A percentile compares a stretch with the other conserved stretches of the same genome.
Conservation (phyloP, 2,113 vertebrate species). For the Ursus arctos region DNA sequence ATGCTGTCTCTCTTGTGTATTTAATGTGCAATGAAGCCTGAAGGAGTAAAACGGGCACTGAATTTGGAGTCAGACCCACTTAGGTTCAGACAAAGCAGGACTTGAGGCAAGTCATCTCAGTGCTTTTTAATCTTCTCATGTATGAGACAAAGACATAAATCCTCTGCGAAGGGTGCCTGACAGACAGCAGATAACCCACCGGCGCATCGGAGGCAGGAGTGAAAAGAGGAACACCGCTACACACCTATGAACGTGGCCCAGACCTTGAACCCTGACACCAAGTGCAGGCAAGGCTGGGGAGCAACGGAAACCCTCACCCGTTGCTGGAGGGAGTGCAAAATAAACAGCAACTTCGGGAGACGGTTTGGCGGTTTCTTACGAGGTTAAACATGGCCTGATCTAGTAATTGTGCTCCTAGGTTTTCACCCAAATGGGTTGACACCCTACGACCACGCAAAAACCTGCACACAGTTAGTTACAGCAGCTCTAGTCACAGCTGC, state of each 20-base stretch:
- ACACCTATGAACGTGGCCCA: neutral
- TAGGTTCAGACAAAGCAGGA: neutral
- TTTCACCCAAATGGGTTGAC: neutral
- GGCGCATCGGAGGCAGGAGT: neutral
- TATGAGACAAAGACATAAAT: neutral
- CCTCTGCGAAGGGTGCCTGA: neutral
- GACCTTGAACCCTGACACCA: neutral
- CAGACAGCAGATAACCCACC: neutral
- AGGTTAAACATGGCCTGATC: neutral
- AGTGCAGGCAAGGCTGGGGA: neutral
- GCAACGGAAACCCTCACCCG: neutral
- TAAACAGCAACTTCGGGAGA: neutral
- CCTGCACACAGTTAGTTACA: too few species aligned
- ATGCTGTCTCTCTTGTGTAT: neutral
- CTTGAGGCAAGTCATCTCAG: neutral
- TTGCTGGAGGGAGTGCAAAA: neutral
- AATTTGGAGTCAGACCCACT: neutral
- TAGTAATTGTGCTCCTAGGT: neutral
- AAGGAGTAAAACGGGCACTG: neutral
- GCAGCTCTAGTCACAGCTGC: neutral
- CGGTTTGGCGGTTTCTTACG: neutral
- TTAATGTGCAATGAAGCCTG: neutral
- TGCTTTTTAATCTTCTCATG: neutral
- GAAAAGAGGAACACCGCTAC: neutral
- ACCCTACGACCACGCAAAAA: neutral